A percentile compares a stretch with the other conserved stretches of the same genome.
Evolutionary conservation across 2,113 vertebrate species (phyloP).

Genomic region (Hippocampus abdominalis): DNA sequence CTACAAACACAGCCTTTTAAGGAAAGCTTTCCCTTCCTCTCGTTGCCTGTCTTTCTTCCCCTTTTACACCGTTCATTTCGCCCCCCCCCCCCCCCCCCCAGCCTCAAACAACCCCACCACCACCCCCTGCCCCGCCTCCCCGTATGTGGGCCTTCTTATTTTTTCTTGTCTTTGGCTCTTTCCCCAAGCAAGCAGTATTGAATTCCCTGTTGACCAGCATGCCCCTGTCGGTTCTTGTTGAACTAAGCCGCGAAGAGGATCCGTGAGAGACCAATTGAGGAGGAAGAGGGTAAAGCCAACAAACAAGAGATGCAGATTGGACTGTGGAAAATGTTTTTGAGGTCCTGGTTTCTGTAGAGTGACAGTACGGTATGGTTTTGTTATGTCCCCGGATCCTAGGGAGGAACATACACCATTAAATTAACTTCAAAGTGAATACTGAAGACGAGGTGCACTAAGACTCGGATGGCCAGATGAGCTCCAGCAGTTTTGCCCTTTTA

Average conservation of each 20-base stretch:
- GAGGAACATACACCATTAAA: slow-evolving; percentile 1
- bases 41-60: slow-evolving; percentile 39
- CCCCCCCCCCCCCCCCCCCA: background rate
- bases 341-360: background rate
- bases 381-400: slow-evolving; percentile 4
- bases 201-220: slow-evolving; percentile 26
- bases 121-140: slow-evolving; percentile 5
- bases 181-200: slow-evolving; percentile 12
- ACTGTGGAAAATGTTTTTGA: background rate
- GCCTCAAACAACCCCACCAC: background rate
- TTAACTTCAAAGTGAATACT: slow-evolving; percentile 4
- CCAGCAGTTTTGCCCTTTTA: slow-evolving; percentile 72
- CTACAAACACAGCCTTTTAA: slow-evolving; percentile 75
- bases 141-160: slow-evolving; percentile 1
- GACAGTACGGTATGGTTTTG: background rate
- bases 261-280: slow-evolving; percentile 15
- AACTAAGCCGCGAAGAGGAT: slow-evolving; percentile 11
- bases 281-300: slow-evolving; percentile 32
- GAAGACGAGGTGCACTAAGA: slow-evolving; percentile 4
- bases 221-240: slow-evolving; percentile 30
- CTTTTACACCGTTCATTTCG: slow-evolving; percentile 13
- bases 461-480: slow-evolving; percentile 40
- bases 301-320: slow-evolving; percentile 28
- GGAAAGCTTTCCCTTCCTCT: slow-evolving; percentile 58
- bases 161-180: slow-evolving; percentile 19